phyloP scores from a whole-genome alignment of 2,113 vertebrate species.

The Sinocyclocheilus rhinocerous region DNA sequence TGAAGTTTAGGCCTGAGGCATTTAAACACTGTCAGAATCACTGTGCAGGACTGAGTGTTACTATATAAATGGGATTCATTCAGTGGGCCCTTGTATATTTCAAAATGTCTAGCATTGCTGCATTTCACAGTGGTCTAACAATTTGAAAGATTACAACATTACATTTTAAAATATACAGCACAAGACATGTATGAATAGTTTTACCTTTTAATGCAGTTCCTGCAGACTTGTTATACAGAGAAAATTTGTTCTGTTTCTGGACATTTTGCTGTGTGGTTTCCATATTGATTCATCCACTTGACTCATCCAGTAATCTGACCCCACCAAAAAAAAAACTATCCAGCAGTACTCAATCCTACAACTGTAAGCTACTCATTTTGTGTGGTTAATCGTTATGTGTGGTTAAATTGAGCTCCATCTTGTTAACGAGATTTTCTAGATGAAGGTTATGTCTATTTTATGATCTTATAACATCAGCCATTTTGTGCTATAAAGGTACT shows the following conservation, averaged over 20 bases:
- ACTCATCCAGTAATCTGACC: background rate
- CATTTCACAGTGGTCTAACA: background rate
- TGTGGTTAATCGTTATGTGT: no score
- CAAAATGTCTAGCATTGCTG: background rate
- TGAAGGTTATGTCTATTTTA: background rate
- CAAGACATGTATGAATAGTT: background rate
- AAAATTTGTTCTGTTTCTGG: background rate
- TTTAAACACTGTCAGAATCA: background rate
- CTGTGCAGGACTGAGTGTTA: background rate
- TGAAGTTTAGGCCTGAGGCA: background rate
- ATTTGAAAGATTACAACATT: background rate
- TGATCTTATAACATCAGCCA: background rate
- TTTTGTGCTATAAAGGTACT: background rate
- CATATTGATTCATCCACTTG: background rate
- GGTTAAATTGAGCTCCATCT: background rate
- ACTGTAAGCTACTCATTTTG: background rate
- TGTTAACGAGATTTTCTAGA: background rate
- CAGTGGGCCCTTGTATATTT: background rate
- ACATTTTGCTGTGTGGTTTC: background rate
- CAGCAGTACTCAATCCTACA: background rate
- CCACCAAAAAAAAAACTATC: background rate
- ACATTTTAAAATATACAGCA: background rate
- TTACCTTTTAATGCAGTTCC: background rate
- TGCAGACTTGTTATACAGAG: background rate
- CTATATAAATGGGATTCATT: background rate